Percentiles rank a stretch among this genome's conserved stretches.
These are phyloP conservation scores for Pterois miles DNA, from an alignment of 2,797 vertebrate species.

Conservation along the genomic window DNA sequence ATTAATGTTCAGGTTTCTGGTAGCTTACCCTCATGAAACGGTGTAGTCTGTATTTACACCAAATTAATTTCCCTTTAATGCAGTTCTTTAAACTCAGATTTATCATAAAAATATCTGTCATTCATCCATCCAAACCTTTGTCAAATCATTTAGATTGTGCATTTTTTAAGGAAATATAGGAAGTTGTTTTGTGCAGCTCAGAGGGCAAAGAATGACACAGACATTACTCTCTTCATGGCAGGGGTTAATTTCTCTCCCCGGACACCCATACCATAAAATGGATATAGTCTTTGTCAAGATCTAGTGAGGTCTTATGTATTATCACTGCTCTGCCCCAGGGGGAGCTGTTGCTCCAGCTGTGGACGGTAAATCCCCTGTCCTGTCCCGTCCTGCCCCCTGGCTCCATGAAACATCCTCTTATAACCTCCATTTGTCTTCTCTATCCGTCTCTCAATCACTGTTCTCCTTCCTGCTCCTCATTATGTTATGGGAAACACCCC, in stretches of 20 bases:
- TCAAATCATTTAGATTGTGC: not conserved
- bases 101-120: not conserved
- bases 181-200: not conserved
- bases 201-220: not conserved
- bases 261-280: not conserved
- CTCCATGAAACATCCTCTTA: constrained; percentile 15
- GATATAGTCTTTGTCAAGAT: not conserved
- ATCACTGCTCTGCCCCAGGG: constrained; percentile 68
- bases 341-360: constrained; percentile 77
- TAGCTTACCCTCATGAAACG: not conserved
- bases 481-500: not conserved
- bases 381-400: constrained; percentile 10
- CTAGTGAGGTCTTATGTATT: constrained; percentile 31
- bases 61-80: not conserved
- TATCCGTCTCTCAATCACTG: not conserved
- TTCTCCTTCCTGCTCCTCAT: not conserved
- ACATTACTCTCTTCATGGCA: not conserved
- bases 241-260: not conserved
- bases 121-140: not conserved
- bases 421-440: not conserved
- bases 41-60: not conserved
- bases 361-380: constrained; percentile 5
- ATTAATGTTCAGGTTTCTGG: not conserved
- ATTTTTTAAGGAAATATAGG: not conserved
- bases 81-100: not conserved